Evolutionary conservation across 1,140 invertebrate genomes (phyloP), one percentile per base, ranked within the genome.

Genomic region (Scaptodrosophila lebanonensis): DNA sequence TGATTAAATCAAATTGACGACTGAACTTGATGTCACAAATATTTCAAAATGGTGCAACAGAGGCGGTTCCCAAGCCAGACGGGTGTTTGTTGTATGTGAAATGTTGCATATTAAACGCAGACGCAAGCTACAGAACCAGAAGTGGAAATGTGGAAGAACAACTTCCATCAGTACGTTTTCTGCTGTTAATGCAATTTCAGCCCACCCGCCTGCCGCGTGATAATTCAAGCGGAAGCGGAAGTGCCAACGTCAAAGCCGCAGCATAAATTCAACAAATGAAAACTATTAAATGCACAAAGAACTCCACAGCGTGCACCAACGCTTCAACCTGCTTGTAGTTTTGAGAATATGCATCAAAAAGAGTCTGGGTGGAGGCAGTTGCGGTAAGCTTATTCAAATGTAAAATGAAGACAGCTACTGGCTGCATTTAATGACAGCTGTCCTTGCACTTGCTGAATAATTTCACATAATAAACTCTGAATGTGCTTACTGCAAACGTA

Each of bases 1-100:
- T 82, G 76, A 82, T 82, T 82, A 82, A 82, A 82, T 82, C 75
- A 82, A 82, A 70, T 82, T 82, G 75, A 82, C 75, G 75, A 82
- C 75, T 82, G 75, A 75, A 82, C 82, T 82, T 82, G 75, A 82
- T 82, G 75, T 76, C 75, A 82, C 75, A 79, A 82, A 82, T 82
- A 82, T 82, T 82, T 82, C 66, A 82, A 82, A 82, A 82, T 82
- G 69, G 70, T 66, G 66, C 75, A 79, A 79, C 75, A 73, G 75
- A 73, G 61, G 56, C 30, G 56, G 33, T 53, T 15, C 40, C 39
- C 50, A 39, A 47, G 43, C 44, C 25, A 29, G 32, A 11, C 35
- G 8, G 8, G 33, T 30, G 15, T 20, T 25, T 47, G 29, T 50
- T 52, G 66, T 53, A 53, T 57, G 56, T 59, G 73, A 67, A 77